Base-by-base conservation (phyloP, 2,113 vertebrate genomes). In the Eretmodus cyanostictus region DNA sequence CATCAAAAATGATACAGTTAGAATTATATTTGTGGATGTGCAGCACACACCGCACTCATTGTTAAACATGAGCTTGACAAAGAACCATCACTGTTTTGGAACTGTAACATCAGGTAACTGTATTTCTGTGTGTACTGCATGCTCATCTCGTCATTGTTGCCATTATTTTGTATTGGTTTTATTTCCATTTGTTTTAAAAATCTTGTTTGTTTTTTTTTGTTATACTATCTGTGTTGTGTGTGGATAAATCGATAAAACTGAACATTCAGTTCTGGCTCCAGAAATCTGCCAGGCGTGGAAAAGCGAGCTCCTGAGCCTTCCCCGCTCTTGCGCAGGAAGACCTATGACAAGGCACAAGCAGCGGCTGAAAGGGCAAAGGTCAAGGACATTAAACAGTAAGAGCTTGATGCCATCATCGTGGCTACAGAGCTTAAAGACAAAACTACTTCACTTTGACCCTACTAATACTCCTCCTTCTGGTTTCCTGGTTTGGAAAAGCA, bases 311-410 rank as follows among this genome's bases (percentile, higher is more conserved):
- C 97, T 42, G 98, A 99, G 91, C 97, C 98, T 29, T 99, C 99
- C 8, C 99, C 99, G 85, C 95, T 97, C 91, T 92, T 96, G 80
- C 97, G 97, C 95, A 98, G 98, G 95, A 99, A 98, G 97, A 87
- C 95, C 31, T 98, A 97, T 96, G 98, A 99, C 90, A 99, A 97
- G 94, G 93, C 93, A 31, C 94, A 96, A 61, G 93, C 96, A 86
- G 91, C 95, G 81, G 61, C 94, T 59, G 97, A 98, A 86, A 98
- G 97, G 94, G 87, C 97, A 94, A 99, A 98, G 95, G 84, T 96
- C 92, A 99, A 98, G 96, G 98, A 99, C 89, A 97, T 97, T 36
- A 99, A 98, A 96, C 97, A 97, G 98, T 99, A 98, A 98, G 98
- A 93, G 93, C 45, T 81, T 38, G 89, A 63, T 84, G 94, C 90